Base-by-base conservation (phyloP, 2,113 vertebrate species). In the Zosterops borbonicus region DNA sequence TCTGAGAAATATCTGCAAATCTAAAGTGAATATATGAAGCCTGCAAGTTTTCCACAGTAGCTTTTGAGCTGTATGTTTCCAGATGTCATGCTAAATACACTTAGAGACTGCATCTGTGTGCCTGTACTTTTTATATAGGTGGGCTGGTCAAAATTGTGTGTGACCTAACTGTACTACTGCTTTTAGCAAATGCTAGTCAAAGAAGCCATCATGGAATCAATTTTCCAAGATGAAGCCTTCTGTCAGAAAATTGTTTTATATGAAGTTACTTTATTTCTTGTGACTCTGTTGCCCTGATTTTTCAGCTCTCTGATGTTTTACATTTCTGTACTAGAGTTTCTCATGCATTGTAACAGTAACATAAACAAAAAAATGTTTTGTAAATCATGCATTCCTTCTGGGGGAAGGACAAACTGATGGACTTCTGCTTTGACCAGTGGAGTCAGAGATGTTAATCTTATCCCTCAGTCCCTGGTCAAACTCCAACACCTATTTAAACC, bases 161-260 rank as follows among this genome's bases (percentile, higher is more conserved):
- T 75, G 42, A 78, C 37, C 11, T 87, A 60, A 67, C 12, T 44
- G 25, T 47, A 8, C 41, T 50, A 81, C 33, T 56, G 67, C 86
- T 96, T 97, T 97, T 86, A 92, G 67, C 74, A 89, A 79, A 83
- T 31, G 24, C 70, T 83, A 29, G 5, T 82, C 58, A 92, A 83
- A 85, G 35, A 68, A 89, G 25, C 52, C 20, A 42, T 70, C 9
- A 37, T 50, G 58, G 95, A 88, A 90, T 92, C 47, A 6, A 13
- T 95, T 97, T 71, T 94, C 31, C 37, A 87, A 92, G 50, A 83
- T 8, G 22, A 64, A 41, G 23, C 21, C 18, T 95, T 87, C 17
- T 63, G 56, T 89, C 68, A 49, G 44, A 74, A 47, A 96, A 88
- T 91, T 94, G 92, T 81, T 86, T 90, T 68, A 28, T 68, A 64